Evolutionary conservation across 2,888 invertebrate genomes (phyloP), one percentile per base, ranked within the genome.

Genomic region (Drosophila falleni): DNA sequence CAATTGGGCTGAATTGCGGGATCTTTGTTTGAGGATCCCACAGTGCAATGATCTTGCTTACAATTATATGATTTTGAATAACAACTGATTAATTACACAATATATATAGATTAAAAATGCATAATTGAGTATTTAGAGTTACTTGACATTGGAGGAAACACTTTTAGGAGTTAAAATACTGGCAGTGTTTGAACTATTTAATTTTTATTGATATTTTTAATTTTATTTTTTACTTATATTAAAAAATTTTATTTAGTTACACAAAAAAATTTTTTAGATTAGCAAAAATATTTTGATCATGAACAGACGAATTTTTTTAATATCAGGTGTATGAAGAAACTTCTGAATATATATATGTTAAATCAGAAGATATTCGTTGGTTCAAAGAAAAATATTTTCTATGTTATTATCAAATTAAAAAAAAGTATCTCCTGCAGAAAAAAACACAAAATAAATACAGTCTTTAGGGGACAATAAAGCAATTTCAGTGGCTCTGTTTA

Each of bases 1-100:
- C 71, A 89, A 84, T 89, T 73, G 64, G 49, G 42, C 29, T 39
- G 33, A 53, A 65, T 67, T 68, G 71, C 78, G 70, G 74, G 58
- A 59, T 60, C 68, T 68, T 55, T 71, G 64, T 73, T 58, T 64
- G 51, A 47, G 33, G 26, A 72, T 65, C 39, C 71, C 81, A 11
- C 63, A 91, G 91, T 61, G 86, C 37, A 49, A 29, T 16, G 37
- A 39, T 59, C 80, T 63, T 90, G 87, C 86, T 89, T 89, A 88
- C 76, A 88, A 56, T 56, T 10, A 31, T 10, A 31, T 10, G 3
- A 31, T 9, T 10, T 88, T 56, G 53, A 10, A 10, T 10, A 41
- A 31, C 55, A 63, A 74, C 69, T 39, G 50, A 54, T 79, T 54
- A 54, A 62, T 54, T 26, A 46, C 11, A n/a, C 19, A 15, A 33